phyloP scores from a whole-genome alignment of 2,888 invertebrate genomes.

The Parapristionchus giblindavisi region DNA sequence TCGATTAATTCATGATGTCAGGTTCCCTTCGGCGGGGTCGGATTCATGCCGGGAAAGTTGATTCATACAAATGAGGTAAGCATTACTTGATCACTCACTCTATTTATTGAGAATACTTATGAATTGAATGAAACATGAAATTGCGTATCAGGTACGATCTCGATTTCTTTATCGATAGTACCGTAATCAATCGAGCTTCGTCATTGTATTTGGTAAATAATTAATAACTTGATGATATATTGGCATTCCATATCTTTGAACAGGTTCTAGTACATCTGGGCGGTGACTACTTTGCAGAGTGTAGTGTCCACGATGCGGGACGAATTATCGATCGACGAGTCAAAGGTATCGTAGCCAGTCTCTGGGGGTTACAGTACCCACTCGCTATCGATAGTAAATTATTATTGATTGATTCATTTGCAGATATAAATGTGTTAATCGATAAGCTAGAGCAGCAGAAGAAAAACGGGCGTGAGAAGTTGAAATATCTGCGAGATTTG shows the following conservation, averaged over 20 bases:
- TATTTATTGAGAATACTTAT: neutral
- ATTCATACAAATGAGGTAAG: conserved; percentile 43
- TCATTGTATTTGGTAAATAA: neutral
- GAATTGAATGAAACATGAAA: neutral
- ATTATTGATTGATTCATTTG: neutral
- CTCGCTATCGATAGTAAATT: neutral
- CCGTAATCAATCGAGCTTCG: too few relatives aligned
- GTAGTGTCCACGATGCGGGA: conserved; percentile 25
- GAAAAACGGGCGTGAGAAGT: conserved; percentile 7
- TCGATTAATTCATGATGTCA: conserved; percentile 5
- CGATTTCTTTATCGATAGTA: neutral
- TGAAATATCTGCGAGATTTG: too few relatives aligned
- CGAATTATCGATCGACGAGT: conserved; percentile 32
- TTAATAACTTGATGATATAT: too few relatives aligned
- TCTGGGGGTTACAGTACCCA: neutral
- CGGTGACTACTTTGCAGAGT: conserved; percentile 24
- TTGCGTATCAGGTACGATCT: neutral
- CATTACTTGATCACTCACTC: neutral
- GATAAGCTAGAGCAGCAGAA: conserved; percentile 25
- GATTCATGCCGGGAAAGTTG: conserved; percentile 43
- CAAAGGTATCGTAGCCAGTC: conserved; percentile 3
- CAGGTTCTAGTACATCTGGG: conserved; percentile 29
- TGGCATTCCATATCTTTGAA: too few relatives aligned
- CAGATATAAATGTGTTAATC: conserved; percentile 7
- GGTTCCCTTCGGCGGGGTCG: conserved; percentile 44